A percentile compares a stretch with the other conserved stretches of the same genome.
phyloP scores from a whole-genome alignment of 2,888 invertebrate genomes.

The Sarcophaga caerulescens region DNA sequence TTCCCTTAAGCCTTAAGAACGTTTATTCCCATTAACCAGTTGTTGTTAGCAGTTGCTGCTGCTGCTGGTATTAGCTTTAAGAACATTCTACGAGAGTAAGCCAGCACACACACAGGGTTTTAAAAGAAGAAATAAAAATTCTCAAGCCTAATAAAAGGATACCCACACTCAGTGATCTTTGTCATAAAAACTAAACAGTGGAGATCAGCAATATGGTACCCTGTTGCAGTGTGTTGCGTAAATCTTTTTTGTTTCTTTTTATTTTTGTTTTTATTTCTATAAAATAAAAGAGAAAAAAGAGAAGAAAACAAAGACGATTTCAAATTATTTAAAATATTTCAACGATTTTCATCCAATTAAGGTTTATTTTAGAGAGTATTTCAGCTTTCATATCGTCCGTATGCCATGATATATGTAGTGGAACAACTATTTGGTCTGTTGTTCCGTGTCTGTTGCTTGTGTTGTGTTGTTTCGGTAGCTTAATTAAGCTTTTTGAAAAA shows the following conservation, averaged over 20 bases:
- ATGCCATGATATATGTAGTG: background rate
- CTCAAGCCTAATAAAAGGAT: conserved; percentile 59
- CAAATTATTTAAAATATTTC: conserved; percentile 65
- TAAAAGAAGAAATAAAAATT: conserved; percentile 61
- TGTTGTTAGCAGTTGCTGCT: conserved; percentile 12
- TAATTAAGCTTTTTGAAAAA: conserved; percentile 63
- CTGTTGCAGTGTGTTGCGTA: conserved; percentile 43
- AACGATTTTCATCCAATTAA: conserved; percentile 68
- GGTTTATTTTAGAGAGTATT: conserved; percentile 55
- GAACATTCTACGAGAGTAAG: background rate
- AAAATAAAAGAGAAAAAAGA: background rate
- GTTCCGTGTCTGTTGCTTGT: conserved; percentile 42
- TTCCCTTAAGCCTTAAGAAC: background rate
- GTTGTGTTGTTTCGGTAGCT: conserved; percentile 59
- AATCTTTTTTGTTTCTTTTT: conserved; percentile 39
- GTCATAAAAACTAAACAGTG: background rate
- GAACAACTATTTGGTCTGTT: conserved; percentile 42
- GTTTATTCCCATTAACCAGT: too few species aligned
- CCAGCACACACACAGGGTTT: background rate
- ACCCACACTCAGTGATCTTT: conserved; percentile 36
- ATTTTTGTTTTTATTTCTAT: background rate
- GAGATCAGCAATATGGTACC: too few species aligned
- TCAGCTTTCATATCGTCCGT: conserved; percentile 31
- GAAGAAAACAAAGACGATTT: conserved; percentile 19
- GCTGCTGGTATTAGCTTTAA: conserved; percentile 18